Evolutionary conservation across 2,888 invertebrate genomes (phyloP).

Genomic region (Rugalucina vietnamica): DNA sequence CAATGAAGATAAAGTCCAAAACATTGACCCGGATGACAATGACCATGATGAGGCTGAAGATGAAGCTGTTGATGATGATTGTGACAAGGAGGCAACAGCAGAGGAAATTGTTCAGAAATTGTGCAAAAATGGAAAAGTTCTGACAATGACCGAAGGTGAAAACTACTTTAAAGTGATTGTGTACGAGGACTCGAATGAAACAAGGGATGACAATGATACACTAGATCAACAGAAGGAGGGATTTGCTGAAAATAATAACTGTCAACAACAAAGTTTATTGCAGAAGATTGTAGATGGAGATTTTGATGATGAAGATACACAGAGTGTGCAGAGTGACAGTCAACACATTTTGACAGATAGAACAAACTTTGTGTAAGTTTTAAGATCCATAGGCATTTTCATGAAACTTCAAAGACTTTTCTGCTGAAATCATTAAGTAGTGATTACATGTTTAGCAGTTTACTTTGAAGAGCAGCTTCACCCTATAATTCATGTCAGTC

Average conservation of each 20-base stretch:
- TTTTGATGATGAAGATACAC: not conserved
- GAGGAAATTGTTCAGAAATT: conserved; percentile 59
- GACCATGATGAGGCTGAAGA: too few species aligned
- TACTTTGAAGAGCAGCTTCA: too few species aligned
- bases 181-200: conserved; percentile 58
- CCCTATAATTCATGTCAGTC: too few species aligned
- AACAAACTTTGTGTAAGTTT: not conserved
- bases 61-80: not conserved
- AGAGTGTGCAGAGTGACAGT: not conserved
- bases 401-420: too few species aligned
- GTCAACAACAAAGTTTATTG: not conserved
- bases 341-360: not conserved
- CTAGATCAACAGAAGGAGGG: not conserved
- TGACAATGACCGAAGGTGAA: conserved; percentile 59
- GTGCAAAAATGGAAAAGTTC: conserved; percentile 58
- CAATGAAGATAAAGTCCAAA: not conserved
- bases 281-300: not conserved
- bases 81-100: conserved; percentile 27
- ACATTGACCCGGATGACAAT: too few species aligned
- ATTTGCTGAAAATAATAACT: not conserved
- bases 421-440: too few species aligned
- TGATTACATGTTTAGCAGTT: too few species aligned
- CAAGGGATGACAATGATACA: conserved; percentile 24
- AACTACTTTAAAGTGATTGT: conserved; percentile 60
- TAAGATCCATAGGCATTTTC: too few species aligned